phyloP scores from a whole-genome alignment of 2,113 vertebrate genomes.

The Colinus virginianus region DNA sequence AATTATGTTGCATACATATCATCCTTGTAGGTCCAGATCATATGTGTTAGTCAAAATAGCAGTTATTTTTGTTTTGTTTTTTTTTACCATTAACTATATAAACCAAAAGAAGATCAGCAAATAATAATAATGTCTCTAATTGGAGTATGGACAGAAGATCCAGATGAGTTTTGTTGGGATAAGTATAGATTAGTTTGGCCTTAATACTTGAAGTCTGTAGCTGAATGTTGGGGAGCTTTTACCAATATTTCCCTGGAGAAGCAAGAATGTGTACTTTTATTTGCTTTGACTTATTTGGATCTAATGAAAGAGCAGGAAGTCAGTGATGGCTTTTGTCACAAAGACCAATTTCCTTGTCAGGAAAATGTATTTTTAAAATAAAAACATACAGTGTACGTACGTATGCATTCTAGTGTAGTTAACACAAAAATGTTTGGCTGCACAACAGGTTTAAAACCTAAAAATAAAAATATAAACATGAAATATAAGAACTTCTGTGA shows the following conservation, averaged over 20 bases:
- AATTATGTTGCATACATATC: neutral
- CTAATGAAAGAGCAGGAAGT: conserved; percentile 21
- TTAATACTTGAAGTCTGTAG: neutral
- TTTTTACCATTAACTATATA: neutral
- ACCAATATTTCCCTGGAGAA: neutral
- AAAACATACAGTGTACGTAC: neutral
- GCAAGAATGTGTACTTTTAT: neutral
- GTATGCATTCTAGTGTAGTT: neutral
- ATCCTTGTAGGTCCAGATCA: neutral
- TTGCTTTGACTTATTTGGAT: neutral
- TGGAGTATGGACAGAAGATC: neutral
- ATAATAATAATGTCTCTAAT: neutral
- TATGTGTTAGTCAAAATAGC: neutral
- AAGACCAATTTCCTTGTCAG: neutral
- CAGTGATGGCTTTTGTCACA: neutral
- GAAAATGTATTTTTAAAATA: neutral
- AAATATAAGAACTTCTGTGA: neutral
- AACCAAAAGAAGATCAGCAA: neutral
- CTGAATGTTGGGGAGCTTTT: neutral
- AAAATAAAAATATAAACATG: no score
- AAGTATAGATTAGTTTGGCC: neutral
- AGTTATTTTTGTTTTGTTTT: neutral
- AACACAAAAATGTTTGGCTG: neutral
- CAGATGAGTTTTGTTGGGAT: neutral
- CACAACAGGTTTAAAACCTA: neutral